Percentiles rank a stretch among this genome's conserved stretches.
Evolutionary conservation across 2,113 vertebrate species (phyloP).

Genomic region (Felis chaus): DNA sequence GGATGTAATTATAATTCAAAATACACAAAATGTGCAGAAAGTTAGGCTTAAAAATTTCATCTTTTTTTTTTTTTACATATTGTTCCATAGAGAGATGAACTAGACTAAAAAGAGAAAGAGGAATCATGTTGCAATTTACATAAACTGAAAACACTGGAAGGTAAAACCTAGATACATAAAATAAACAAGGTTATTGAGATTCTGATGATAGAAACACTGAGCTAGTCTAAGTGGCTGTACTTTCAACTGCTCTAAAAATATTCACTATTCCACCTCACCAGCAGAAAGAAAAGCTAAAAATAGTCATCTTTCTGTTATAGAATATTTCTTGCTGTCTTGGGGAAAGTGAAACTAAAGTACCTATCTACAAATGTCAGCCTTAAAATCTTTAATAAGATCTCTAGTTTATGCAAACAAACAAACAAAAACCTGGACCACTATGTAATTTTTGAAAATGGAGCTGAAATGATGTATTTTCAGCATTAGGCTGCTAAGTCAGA

Average conservation of each 20-base stretch:
- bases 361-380: conserved; percentile 47
- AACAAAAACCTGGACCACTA: conserved; percentile 18
- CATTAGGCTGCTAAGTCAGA: neutral
- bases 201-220: conserved; percentile 65
- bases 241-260: conserved; percentile 78
- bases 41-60: conserved; percentile 19
- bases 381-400: conserved; percentile 48
- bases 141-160: conserved; percentile 42
- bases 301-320: conserved; percentile 70
- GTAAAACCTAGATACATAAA: conserved; percentile 60
- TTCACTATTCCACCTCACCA: conserved; percentile 65
- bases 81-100: conserved; percentile 13
- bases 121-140: conserved; percentile 29
- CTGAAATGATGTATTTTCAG: neutral
- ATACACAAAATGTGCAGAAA: conserved; percentile 31
- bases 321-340: conserved; percentile 65
- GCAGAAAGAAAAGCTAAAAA: conserved; percentile 74
- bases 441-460: neutral
- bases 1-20: conserved; percentile 34
- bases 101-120: conserved; percentile 34
- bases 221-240: conserved; percentile 63
- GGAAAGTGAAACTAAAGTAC: conserved; percentile 57
- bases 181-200: conserved; percentile 66
- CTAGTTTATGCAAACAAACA: conserved; percentile 26
- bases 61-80: neutral